A percentile compares a stretch with the other conserved stretches of the same genome.
These are phyloP conservation scores for Cephus nigrinus DNA, from an alignment of 2,888 invertebrate species.

Conservation along the genomic window DNA sequence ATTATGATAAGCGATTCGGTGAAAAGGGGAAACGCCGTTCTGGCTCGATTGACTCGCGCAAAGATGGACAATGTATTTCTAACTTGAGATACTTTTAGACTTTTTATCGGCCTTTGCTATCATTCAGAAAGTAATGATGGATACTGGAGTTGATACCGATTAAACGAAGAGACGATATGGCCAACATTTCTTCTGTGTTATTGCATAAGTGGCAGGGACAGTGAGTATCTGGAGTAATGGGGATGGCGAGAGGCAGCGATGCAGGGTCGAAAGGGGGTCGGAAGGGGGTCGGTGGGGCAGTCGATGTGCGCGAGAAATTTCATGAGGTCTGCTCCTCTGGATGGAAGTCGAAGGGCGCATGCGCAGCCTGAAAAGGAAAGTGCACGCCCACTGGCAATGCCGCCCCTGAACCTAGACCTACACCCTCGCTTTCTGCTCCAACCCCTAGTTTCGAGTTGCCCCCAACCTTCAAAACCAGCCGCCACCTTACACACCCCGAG, in stretches of 20 bases:
- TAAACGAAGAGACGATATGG: neutral
- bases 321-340: neutral
- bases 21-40: constrained; percentile 14
- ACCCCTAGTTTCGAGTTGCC: constrained; percentile 51
- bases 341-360: constrained; percentile 41
- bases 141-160: neutral
- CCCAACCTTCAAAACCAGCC: constrained; percentile 58
- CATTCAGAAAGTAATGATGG: neutral
- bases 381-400: constrained; percentile 58
- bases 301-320: neutral
- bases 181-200: neutral
- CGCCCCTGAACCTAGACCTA: constrained; percentile 63
- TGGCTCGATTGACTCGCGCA: neutral
- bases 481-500: constrained; percentile 13
- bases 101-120: neutral
- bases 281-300: constrained; percentile 13
- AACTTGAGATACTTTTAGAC: too few relatives aligned
- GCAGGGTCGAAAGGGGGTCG: constrained; percentile 16
- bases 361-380: constrained; percentile 63
- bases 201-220: neutral
- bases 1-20: constrained; percentile 36
- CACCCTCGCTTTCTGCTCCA: constrained; percentile 44
- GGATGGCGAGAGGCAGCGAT: constrained; percentile 26
- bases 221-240: constrained; percentile 21
- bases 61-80: too few relatives aligned